Base-by-base conservation (phyloP, 2,797 vertebrate species). In the Oophaga sylvatica region DNA sequence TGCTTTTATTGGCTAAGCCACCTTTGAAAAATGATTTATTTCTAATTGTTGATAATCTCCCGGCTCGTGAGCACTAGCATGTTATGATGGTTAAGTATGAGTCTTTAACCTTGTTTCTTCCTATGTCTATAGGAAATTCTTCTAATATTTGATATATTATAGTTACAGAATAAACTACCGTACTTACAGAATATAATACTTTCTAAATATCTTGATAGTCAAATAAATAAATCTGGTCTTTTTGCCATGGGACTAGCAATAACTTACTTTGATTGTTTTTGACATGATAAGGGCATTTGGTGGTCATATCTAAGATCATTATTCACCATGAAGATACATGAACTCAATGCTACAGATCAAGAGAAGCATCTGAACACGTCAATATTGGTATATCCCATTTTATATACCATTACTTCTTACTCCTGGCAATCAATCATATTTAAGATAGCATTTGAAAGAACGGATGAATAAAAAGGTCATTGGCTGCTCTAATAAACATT, bases 271-370 rank as follows among this genome's bases (percentile, higher is more conserved):
- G 22, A 67, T 29, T 67, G 35, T 45, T 76, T 76, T 76, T 76
- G 41, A 22, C 41, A 53, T 76, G 20, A 76, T 1, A 73, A 73
- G 70, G 45, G 20, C 20, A 76, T 48, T 53, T 76, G 41, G 41
- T 19, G 20, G 41, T 76, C 41, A 76, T 22, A 20, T 53, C 20
- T n/a, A 76, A 20, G 41, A 76, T 53, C 22, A 45, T 11, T n/a
- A 73, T 76, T 76, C 48, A 19, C 48, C 45, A 53, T 53, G 73
- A 76, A 76, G 73, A 45, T 73, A 20, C 35, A 45, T 73, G 70
- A 73, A 45, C 70, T 73, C 8, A 73, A 20, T 2, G 41, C 0
- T 41, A 20, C 17, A 20, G 45, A 73, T 35, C 29, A 41, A 5
- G 7, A 73, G 19, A 7, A 73, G 2, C 35, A 73, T 76, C 45